Evolutionary conservation across 2,888 invertebrate genomes (phyloP).

Genomic region (Liopterus haemorrhoidalis): DNA sequence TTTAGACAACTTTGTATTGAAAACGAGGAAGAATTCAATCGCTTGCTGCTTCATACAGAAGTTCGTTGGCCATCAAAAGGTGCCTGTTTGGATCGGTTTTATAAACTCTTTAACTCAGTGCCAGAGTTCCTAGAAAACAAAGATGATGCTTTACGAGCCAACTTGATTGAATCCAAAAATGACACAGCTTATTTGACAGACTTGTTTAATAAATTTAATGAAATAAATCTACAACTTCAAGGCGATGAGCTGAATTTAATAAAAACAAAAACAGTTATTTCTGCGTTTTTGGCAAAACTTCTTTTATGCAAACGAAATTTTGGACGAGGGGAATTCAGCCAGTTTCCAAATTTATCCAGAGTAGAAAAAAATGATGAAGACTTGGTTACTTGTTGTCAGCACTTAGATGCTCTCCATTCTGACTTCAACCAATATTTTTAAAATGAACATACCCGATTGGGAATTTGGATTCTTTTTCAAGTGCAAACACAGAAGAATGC

Average conservation of each 20-base stretch:
- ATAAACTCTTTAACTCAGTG: slow-evolving; percentile 34
- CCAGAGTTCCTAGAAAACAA: slow-evolving; percentile 36
- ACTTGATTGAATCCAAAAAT: slow-evolving; percentile 35
- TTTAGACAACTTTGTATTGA: slow-evolving; percentile 13
- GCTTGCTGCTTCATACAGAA: slow-evolving; percentile 16
- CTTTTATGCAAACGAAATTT: slow-evolving; percentile 34
- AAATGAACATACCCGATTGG: slow-evolving; percentile 31
- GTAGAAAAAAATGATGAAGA: slow-evolving; percentile 23
- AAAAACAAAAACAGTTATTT: slow-evolving; percentile 36
- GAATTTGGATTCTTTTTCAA: too few species aligned
- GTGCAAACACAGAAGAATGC: slow-evolving; percentile 23
- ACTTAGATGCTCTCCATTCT: slow-evolving; percentile 27
- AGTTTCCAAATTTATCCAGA: slow-evolving; percentile 23
- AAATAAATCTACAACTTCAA: slow-evolving; percentile 33
- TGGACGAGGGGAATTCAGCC: slow-evolving; percentile 31
- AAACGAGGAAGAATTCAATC: slow-evolving; percentile 13
- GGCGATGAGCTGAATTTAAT: slow-evolving; percentile 31
- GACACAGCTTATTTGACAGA: slow-evolving; percentile 38
- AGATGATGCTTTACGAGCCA: slow-evolving; percentile 35
- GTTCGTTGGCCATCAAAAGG: slow-evolving; percentile 22
- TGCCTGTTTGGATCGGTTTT: slow-evolving; percentile 29
- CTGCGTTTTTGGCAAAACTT: slow-evolving; percentile 31
- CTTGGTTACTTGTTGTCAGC: slow-evolving; percentile 25
- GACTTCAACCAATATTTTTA: slow-evolving; percentile 31
- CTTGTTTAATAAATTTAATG: slow-evolving; percentile 34